Evolutionary conservation across 1,140 invertebrate genomes (phyloP).

Genomic region (Drosophila sucinea): DNA sequence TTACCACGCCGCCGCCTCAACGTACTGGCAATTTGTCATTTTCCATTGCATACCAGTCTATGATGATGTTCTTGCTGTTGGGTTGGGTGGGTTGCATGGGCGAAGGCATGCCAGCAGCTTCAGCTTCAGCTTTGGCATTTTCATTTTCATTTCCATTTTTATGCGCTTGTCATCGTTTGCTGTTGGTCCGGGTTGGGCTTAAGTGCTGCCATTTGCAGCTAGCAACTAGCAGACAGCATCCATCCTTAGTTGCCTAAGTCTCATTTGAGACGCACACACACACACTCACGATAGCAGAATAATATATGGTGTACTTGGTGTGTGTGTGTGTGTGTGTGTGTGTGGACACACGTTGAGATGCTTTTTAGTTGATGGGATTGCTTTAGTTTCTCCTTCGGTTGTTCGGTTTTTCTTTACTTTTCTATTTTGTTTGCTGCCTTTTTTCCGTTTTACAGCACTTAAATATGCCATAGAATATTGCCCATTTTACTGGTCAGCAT

Average conservation of each 20-base stretch:
- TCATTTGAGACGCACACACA: conserved; percentile 62
- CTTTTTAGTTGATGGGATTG: conserved; percentile 80
- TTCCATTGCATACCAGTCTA: conserved; percentile 52
- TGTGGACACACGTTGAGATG: conserved; percentile 71
- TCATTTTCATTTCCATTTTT: conserved; percentile 81
- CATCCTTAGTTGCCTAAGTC: conserved; percentile 64
- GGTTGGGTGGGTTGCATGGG: neutral
- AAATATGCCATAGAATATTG: conserved; percentile 50
- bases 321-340: conserved; percentile 30
- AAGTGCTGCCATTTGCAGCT: conserved; percentile 79
- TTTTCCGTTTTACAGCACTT: conserved; percentile 36
- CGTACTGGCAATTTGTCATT: conserved; percentile 72
- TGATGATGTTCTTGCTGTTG: neutral
- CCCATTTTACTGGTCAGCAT: conserved; percentile 25
- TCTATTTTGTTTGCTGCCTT: conserved; percentile 9
- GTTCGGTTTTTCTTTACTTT: conserved; percentile 23
- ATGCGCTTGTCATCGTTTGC: conserved; percentile 69
- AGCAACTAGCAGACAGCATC: conserved; percentile 26
- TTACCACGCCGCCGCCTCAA: conserved; percentile 44
- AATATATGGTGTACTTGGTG: conserved; percentile 16
- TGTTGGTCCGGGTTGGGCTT: conserved; percentile 51
- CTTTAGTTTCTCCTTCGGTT: conserved; percentile 64
- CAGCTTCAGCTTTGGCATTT: conserved; percentile 64
- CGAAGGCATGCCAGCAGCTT: conserved; percentile 28
- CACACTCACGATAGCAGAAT: conserved; percentile 13